Percentiles rank a stretch among this genome's conserved stretches.
Evolutionary conservation across 2,797 vertebrate genomes (phyloP).

Genomic region (Morelia viridis): DNA sequence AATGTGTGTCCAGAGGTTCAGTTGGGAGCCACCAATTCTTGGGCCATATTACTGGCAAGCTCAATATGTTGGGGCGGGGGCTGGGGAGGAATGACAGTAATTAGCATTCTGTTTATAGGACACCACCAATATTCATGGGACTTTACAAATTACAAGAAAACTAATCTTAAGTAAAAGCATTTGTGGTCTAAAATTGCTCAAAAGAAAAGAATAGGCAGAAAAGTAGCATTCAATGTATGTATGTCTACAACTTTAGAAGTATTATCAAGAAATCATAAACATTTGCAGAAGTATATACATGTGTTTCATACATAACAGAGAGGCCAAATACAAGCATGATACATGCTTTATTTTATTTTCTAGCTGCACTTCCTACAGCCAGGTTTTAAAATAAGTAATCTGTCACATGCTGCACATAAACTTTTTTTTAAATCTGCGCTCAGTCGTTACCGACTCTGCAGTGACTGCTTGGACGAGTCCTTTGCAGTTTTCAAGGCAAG

Average conservation of each 20-base stretch:
- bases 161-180: not conserved
- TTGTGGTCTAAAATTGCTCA: not conserved
- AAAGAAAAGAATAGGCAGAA: not conserved
- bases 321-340: too few relatives aligned
- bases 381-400: not conserved
- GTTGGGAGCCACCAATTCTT: too few relatives aligned
- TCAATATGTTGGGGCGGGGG: too few relatives aligned
- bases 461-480: too few relatives aligned
- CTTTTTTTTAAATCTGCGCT: too few relatives aligned
- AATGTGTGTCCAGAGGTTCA: too few relatives aligned
- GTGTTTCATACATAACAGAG: not conserved
- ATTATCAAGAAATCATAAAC: not conserved
- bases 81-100: not conserved
- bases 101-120: not conserved
- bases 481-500: too few relatives aligned
- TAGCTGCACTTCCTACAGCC: not conserved
- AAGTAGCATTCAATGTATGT: not conserved
- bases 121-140: not conserved
- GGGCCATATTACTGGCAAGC: too few relatives aligned
- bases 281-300: not conserved
- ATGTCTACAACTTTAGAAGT: not conserved
- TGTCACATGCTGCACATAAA: not conserved
- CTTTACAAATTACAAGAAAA: not conserved
- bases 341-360: not conserved
- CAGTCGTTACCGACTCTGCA: too few relatives aligned